Evolutionary conservation across 2,888 invertebrate species (phyloP), one percentile per base, ranked within the genome.

Genomic region (Pristionchus maxplancki): DNA sequence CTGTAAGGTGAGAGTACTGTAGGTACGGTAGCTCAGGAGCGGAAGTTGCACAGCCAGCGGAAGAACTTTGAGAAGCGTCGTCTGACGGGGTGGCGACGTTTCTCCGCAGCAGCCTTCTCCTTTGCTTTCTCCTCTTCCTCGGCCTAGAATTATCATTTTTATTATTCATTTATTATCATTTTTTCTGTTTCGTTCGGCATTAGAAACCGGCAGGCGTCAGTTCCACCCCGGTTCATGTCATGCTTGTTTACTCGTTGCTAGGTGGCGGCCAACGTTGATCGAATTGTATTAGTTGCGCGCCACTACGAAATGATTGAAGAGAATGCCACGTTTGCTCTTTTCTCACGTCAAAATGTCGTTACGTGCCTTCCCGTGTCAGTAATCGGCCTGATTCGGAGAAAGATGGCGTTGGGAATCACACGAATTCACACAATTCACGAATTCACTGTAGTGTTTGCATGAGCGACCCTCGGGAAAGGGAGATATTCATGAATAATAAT

Each of bases 41-140:
- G 86, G 50, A 87, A 87, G 9, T 50, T 50, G 71, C 86, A 87
- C 9, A 87, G 34, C 86, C 86, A 87, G 6, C 71, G 67, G 50
- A 87, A 50, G 86, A 87, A 87, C 50, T 87, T 87, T 37, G 82
- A 50, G 82, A 83, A 34, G 34, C 58, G 50, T n/a, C 58, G 28
- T 20, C 82, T 28, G 24, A 83, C 50, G 24, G 82, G 82, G 20
- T 83, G 50, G 2, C 82, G 82, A 34, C 82, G 50, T 50, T 83
- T 83, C 28, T 83, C 82, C 1, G 82, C 82, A 15, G 82, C 82
- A 1, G 82, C 58, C 53, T 83, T 53, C 34, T 83, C 53, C 34
- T 53, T 50, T 4, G 28, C 53, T 34, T 83, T n/a, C 31, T 50
- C 82, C 17, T 81, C 81, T 48, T 81, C 81, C 82, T 83, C 82